phyloP scores from a whole-genome alignment of 2,797 vertebrate species.

The Enteromius paludinosus region DNA sequence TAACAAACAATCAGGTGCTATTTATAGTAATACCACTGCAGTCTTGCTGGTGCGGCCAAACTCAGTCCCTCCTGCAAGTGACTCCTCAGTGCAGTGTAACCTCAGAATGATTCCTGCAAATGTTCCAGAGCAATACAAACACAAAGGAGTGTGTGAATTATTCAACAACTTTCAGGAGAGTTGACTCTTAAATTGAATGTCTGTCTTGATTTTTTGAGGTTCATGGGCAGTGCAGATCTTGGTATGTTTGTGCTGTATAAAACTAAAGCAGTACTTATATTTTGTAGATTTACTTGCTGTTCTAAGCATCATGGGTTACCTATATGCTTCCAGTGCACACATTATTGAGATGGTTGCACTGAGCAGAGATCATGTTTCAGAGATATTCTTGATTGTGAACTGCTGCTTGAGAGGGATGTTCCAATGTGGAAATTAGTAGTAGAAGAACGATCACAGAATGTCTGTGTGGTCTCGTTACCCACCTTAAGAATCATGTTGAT shows the following conservation, averaged over 20 bases:
- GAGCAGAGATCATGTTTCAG: constrained; percentile 51
- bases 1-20: constrained; percentile 54
- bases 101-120: constrained; percentile 5
- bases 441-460: constrained; percentile 47
- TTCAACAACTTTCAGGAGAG: not conserved
- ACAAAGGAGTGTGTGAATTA: not conserved
- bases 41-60: constrained; percentile 48
- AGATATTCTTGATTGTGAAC: not conserved
- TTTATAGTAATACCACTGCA: constrained; percentile 58
- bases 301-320: not conserved
- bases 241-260: no score
- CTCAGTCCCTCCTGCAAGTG: constrained; percentile 30
- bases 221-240: not conserved
- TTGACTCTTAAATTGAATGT: not conserved
- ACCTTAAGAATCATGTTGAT: constrained; percentile 2
- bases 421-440: constrained; percentile 55
- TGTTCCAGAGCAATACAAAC: not conserved
- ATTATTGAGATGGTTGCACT: constrained; percentile 54
- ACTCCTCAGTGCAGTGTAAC: constrained; percentile 3
- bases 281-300: no score
- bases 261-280: no score
- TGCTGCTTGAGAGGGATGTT: constrained; percentile 52
- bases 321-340: not conserved
- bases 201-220: no score
- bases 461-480: constrained; percentile 49